A percentile compares a stretch with the other conserved stretches of the same genome.
phyloP scores from a whole-genome alignment of 2,888 invertebrate species.

The Ophion slaviceki region DNA sequence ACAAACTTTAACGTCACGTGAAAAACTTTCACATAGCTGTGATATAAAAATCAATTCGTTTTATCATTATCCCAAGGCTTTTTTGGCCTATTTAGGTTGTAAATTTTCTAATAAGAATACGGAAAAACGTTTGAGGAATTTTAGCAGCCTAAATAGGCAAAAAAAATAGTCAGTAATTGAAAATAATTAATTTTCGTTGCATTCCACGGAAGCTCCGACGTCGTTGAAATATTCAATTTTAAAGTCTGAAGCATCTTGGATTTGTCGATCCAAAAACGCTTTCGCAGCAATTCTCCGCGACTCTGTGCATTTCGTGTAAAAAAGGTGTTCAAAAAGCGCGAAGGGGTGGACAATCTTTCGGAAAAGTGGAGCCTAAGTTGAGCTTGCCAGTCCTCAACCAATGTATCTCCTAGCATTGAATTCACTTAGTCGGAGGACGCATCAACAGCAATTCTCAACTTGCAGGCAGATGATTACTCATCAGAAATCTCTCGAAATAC shows the following conservation, averaged over 20 bases:
- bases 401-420: neutral
- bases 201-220: no score
- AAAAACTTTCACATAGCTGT: no score
- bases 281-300: neutral
- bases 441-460: conserved; percentile 9
- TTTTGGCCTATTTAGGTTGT: no score
- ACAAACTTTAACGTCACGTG: no score
- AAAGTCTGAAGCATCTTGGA: neutral
- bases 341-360: neutral
- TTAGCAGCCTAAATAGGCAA: no score
- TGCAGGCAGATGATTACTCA: conserved; percentile 31
- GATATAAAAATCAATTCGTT: no score
- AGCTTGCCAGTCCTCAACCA: neutral
- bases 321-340: neutral
- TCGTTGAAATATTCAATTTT: no score
- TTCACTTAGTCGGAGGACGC: neutral
- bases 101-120: no score
- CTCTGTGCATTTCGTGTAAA: neutral
- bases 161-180: no score
- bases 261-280: neutral
- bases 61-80: no score
- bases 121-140: no score
- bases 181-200: no score
- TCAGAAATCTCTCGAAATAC: conserved; percentile 30
- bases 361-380: neutral